Conservation (phyloP, 2,888 invertebrate species). For the Agrotis clavis region DNA sequence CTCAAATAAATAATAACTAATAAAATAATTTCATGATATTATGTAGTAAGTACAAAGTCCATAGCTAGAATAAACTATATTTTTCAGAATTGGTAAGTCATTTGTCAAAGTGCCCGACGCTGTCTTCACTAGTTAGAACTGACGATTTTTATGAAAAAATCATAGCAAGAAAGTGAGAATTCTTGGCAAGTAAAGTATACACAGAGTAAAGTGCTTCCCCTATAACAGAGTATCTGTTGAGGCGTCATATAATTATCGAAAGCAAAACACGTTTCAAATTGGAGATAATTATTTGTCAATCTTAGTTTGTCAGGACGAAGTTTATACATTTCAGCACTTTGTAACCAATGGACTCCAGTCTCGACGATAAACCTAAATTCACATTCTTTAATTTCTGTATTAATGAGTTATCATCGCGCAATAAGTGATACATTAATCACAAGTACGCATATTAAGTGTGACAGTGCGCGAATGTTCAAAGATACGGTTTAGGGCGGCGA, state of each 20-base stretch:
- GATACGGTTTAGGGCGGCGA: constrained; percentile 85
- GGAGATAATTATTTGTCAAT: neutral
- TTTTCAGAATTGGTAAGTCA: constrained; percentile 62
- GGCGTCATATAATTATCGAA: constrained; percentile 1
- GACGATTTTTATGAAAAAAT: constrained; percentile 70
- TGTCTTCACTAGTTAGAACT: constrained; percentile 73
- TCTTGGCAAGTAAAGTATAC: constrained; percentile 75
- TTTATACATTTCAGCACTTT: too few relatives aligned
- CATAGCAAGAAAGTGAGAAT: constrained; percentile 59
- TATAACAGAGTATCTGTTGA: constrained; percentile 19
- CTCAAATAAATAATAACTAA: too few relatives aligned
- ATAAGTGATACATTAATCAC: constrained; percentile 55
- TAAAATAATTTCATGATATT: neutral
- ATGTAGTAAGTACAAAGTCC: neutral
- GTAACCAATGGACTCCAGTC: neutral
- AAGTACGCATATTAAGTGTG: constrained; percentile 73
- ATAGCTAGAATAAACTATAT: neutral
- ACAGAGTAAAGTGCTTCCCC: constrained; percentile 30
- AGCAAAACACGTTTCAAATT: constrained; percentile 2
- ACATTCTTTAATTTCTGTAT: neutral
- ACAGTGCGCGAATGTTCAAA: constrained; percentile 77
- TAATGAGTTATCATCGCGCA: constrained; percentile 6
- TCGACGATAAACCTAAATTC: neutral
- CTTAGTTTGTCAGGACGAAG: neutral
- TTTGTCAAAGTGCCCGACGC: constrained; percentile 72